These are phyloP conservation scores for Pitta sordida DNA, from an alignment of 2,113 vertebrate genomes.

Conservation along the genomic window DNA sequence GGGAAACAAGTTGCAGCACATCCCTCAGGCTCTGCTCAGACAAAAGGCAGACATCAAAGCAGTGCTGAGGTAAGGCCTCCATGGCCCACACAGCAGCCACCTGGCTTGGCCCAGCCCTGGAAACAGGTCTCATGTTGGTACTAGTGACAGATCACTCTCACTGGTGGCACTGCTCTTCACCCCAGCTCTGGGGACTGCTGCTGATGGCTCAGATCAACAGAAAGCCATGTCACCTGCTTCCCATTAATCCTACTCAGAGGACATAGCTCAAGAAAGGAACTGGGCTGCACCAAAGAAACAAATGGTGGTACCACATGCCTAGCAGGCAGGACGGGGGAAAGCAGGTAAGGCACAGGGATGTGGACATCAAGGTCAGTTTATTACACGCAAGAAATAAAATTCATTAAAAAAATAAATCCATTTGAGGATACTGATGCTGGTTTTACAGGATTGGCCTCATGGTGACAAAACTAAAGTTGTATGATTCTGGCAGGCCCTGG, in stretches of 20 bases:
- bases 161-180: rapidly evolving
- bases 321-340: background rate
- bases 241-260: background rate
- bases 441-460: conserved; percentile 81
- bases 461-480: conserved; percentile 83
- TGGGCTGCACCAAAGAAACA: background rate
- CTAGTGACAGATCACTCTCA: background rate
- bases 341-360: background rate
- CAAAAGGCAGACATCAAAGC: background rate
- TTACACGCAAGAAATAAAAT: conserved; percentile 46
- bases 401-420: conserved; percentile 1
- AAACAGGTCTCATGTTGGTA: background rate
- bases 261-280: background rate
- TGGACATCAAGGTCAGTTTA: conserved; percentile 23
- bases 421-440: background rate
- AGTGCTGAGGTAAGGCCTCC: background rate
- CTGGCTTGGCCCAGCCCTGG: background rate
- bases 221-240: background rate
- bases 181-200: background rate
- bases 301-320: background rate
- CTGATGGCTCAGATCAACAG: background rate
- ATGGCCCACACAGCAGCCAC: background rate
- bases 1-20: background rate
- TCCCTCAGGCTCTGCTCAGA: background rate
- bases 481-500: conserved; percentile 79